Percentiles rank a stretch among this genome's conserved stretches.
Evolutionary conservation across 2,113 vertebrate species (phyloP).

Genomic region (Meles meles): DNA sequence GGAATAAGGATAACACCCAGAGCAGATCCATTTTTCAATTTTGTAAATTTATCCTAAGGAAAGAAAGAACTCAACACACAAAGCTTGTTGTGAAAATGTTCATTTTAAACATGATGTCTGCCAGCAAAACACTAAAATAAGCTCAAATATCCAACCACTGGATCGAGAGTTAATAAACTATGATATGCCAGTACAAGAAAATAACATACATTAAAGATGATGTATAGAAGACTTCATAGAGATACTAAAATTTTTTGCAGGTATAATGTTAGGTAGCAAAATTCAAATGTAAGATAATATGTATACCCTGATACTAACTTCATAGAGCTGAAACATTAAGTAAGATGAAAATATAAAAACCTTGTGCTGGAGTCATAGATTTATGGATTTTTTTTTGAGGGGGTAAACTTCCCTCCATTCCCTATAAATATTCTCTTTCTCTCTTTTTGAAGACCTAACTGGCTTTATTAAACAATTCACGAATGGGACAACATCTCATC

Average conservation of each 20-base stretch:
- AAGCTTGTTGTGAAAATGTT: conserved; percentile 11
- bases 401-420: neutral
- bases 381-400: neutral
- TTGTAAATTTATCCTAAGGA: conserved; percentile 10
- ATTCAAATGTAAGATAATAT: neutral
- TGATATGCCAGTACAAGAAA: neutral
- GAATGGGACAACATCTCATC: neutral
- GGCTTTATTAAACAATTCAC: neutral
- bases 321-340: neutral
- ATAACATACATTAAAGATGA: neutral
- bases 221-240: neutral
- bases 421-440: neutral
- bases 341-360: neutral
- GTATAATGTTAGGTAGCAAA: neutral
- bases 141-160: neutral
- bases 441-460: neutral
- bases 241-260: neutral
- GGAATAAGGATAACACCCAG: neutral
- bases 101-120: conserved; percentile 17
- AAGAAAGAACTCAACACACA: conserved; percentile 4
- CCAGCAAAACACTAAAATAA: conserved; percentile 22
- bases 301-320: neutral
- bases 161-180: conserved; percentile 40
- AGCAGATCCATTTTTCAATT: conserved; percentile 31
- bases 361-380: neutral